Evolutionary conservation across 2,113 vertebrate genomes (phyloP).

Genomic region (Pomatostomus ruficeps): DNA sequence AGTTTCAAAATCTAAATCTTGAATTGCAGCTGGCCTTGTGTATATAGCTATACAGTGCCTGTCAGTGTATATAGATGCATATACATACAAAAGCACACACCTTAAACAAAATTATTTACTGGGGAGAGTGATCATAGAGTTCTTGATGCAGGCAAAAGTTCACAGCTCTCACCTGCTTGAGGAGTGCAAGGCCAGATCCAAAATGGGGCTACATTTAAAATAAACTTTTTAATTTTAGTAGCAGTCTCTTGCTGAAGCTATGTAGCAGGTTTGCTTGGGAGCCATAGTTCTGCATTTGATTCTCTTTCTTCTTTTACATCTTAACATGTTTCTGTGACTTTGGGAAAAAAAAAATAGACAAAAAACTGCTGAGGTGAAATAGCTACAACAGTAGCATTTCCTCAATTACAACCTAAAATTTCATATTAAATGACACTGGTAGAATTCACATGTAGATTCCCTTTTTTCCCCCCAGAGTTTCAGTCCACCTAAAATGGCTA

Average conservation of each 20-base stretch:
- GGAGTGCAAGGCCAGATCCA: not conserved
- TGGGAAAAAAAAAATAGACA: not conserved
- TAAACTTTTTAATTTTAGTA: not conserved
- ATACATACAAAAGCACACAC: slow-evolving; percentile 13
- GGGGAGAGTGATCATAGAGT: not conserved
- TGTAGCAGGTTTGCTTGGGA: not conserved
- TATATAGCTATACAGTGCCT: slow-evolving; percentile 21
- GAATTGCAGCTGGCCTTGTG: slow-evolving; percentile 20
- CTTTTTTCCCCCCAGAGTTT: not conserved
- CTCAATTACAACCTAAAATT: not conserved
- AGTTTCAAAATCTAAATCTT: not conserved
- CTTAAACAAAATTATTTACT: not conserved
- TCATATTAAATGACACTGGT: not conserved
- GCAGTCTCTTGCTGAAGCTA: not conserved
- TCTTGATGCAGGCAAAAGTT: not conserved
- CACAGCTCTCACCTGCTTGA: not conserved
- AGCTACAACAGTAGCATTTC: not conserved
- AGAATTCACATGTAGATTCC: not conserved
- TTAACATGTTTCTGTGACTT: not conserved
- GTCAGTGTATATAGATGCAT: not conserved
- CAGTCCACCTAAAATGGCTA: not conserved
- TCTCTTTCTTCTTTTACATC: not conserved
- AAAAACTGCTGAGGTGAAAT: not conserved
- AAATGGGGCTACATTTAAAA: not conserved
- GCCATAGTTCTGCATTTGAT: not conserved